phyloP scores from a whole-genome alignment of 1,140 invertebrate species.

The Cherax quadricarinatus region DNA sequence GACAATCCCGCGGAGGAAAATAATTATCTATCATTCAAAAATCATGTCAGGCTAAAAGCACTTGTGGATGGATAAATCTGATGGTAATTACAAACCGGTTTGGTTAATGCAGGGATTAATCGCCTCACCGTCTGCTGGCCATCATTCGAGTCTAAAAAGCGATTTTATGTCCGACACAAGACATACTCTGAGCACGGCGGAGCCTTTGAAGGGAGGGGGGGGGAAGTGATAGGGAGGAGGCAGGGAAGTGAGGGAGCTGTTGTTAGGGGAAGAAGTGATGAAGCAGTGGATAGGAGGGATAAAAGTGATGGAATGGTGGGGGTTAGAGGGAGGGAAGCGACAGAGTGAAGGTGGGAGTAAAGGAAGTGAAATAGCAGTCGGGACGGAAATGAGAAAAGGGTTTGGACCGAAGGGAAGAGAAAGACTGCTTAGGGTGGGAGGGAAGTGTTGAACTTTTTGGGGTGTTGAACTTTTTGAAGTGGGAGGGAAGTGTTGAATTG shows the following conservation, averaged over 20 bases:
- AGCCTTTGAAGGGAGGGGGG: not conserved
- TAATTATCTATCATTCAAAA: conserved; percentile 20
- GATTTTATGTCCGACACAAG: conserved; percentile 27
- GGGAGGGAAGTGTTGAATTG: too few species aligned
- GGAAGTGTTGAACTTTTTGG: too few species aligned
- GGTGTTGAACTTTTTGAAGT: too few species aligned
- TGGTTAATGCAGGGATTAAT: conserved; percentile 12
- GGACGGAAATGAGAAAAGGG: too few species aligned
- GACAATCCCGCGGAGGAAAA: not conserved
- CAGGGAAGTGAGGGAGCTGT: not conserved
- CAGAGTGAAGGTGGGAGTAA: not conserved
- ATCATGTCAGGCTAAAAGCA: conserved; percentile 34
- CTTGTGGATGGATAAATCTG: conserved; percentile 19
- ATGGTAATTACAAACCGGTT: conserved; percentile 30
- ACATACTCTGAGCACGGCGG: not conserved
- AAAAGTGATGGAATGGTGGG: not conserved
- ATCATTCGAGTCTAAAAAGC: conserved; percentile 22
- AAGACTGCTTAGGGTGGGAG: too few species aligned
- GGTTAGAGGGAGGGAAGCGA: not conserved
- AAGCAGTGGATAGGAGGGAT: not conserved
- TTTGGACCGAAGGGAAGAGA: too few species aligned
- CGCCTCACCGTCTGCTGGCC: not conserved
- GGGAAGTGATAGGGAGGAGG: too few species aligned
- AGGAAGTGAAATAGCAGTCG: too few species aligned
- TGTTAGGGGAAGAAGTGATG: not conserved